Conservation (phyloP, 1,140 invertebrate genomes). For the Aphaenogaster rudis region DNA sequence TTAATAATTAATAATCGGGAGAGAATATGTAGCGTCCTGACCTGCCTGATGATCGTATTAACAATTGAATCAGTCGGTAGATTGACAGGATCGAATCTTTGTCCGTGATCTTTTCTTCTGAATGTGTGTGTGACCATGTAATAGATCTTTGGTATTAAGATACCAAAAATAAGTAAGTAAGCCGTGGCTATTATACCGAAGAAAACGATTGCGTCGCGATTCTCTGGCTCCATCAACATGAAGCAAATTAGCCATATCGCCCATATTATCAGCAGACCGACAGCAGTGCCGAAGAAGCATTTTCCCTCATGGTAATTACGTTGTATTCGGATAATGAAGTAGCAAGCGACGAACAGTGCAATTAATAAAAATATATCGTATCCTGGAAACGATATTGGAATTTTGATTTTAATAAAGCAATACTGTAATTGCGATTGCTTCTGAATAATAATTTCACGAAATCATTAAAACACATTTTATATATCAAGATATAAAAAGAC, state of each 20-base stretch:
- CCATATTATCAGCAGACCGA: slow-evolving; percentile 86
- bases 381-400: slow-evolving; percentile 65
- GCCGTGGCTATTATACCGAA: slow-evolving; percentile 86
- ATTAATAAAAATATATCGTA: slow-evolving; percentile 89
- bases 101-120: slow-evolving; percentile 78
- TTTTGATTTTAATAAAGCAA: neutral
- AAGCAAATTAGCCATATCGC: slow-evolving; percentile 87
- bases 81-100: slow-evolving; percentile 76
- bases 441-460: neutral
- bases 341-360: slow-evolving; percentile 85
- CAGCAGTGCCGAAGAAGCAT: slow-evolving; percentile 87
- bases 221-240: slow-evolving; percentile 83
- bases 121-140: slow-evolving; percentile 86
- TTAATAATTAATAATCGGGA: slow-evolving; percentile 17
- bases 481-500: slow-evolving; percentile 3
- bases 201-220: slow-evolving; percentile 86
- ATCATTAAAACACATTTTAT: neutral
- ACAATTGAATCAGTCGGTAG: slow-evolving; percentile 78
- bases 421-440: neutral
- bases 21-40: slow-evolving; percentile 51
- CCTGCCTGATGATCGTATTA: slow-evolving; percentile 80
- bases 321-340: slow-evolving; percentile 87
- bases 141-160: slow-evolving; percentile 89
- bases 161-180: slow-evolving; percentile 86
- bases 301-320: slow-evolving; percentile 89